phyloP scores from a whole-genome alignment of 1,140 invertebrate genomes.

The Cotesia vestalis region DNA sequence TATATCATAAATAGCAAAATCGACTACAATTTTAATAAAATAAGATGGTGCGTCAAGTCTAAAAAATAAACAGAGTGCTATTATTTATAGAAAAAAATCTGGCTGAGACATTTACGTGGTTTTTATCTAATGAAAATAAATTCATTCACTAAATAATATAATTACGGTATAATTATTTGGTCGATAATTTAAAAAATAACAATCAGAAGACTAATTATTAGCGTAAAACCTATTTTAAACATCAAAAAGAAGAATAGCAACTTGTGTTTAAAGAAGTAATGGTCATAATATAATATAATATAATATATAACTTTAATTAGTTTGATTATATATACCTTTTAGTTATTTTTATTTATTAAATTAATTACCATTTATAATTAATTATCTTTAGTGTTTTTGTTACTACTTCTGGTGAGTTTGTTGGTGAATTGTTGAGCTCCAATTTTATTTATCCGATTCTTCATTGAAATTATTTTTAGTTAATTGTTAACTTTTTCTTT shows the following conservation, averaged over 20 bases:
- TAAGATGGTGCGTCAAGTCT: constrained; percentile 35
- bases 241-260: constrained; percentile 25
- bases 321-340: no score
- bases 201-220: constrained; percentile 16
- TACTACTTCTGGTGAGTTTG: no score
- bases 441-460: no score
- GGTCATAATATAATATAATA: no score
- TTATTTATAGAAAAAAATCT: constrained; percentile 21
- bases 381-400: no score
- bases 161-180: background rate
- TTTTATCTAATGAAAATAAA: constrained; percentile 4
- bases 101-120: background rate
- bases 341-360: no score
- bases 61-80: constrained; percentile 2
- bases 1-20: constrained; percentile 35
- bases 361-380: no score
- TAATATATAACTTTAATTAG: no score
- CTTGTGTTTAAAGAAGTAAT: background rate
- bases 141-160: constrained; percentile 10
- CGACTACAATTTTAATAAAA: background rate
- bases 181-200: constrained; percentile 14
- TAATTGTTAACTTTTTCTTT: no score
- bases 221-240: constrained; percentile 15
- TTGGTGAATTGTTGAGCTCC: no score
- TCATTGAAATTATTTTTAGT: no score